Percentiles rank a stretch among this genome's conserved stretches.
Conservation (phyloP, 2,113 vertebrate genomes). For the Acanthisitta chloris region DNA sequence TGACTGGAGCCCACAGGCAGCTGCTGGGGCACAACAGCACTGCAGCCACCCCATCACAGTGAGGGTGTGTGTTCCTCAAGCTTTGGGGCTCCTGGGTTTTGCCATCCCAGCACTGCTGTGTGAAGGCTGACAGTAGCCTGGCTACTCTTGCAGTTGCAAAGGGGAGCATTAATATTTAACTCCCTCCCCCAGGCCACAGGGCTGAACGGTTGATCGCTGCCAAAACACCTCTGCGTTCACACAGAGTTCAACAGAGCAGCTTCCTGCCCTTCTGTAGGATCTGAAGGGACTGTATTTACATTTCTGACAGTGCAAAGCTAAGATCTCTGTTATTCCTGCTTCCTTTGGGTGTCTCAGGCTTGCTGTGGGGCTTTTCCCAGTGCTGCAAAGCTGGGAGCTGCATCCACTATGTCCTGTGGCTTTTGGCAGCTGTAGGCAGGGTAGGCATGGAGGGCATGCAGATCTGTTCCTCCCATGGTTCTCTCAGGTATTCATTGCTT, state of each 20-base stretch:
- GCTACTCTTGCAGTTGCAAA: not conserved
- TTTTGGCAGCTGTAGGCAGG: not conserved
- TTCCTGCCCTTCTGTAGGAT: not conserved
- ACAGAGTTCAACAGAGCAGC: not conserved
- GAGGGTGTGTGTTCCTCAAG: not conserved
- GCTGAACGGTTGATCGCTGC: not conserved
- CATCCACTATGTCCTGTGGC: not conserved
- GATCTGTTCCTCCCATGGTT: not conserved
- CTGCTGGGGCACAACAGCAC: not conserved
- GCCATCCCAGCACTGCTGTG: fast-evolving
- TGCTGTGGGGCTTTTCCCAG: not conserved
- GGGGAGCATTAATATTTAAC: conserved; percentile 17
- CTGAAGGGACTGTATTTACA: not conserved
- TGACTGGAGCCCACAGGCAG: not conserved
- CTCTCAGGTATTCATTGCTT: not conserved
- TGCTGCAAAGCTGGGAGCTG: not conserved
- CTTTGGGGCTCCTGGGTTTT: not conserved
- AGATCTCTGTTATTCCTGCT: not conserved
- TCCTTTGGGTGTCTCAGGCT: not conserved
- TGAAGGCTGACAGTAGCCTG: not conserved
- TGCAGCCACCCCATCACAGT: not conserved
- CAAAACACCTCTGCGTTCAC: not conserved
- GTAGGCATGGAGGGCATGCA: not conserved
- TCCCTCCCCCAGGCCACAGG: not conserved
- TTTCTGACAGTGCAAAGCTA: not conserved